Base-by-base conservation (phyloP, 2,888 invertebrate species). In the Lithophane leautieri region DNA sequence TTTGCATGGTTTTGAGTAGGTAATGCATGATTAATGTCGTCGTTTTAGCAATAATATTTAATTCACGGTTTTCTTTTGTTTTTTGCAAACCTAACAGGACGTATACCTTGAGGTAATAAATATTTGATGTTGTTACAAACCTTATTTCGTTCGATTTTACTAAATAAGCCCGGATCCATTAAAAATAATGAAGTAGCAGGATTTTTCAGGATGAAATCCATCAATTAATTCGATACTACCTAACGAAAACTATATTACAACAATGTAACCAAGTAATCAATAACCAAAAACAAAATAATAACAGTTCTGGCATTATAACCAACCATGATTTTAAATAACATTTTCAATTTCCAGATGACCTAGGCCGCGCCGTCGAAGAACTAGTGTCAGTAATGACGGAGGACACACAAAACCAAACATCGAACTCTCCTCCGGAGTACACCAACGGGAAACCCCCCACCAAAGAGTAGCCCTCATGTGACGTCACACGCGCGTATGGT, bases 311-410 rank as follows among this genome's bases (percentile, higher is more conserved):
- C 9, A 14, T 34, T 9, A 28, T 19, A 1, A 42, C 42, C 28
- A 16, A 63, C 7, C 1, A 16, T 44, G 0, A 22, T 42, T 28
- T 11, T 69, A 66, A 83, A 60, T 11, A 9, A 44, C 4, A 50
- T 61, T 74, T 73, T 78, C 78, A 79, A 61, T 87, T 96, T 95
- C 67, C 97, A 98, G 98, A 98, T 93, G 98, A 99, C 95, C 97
- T 99, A 86, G 98, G 98, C 76, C 97, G 98, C 94, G 99, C 98
- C 78, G 98, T 99, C 87, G 98, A 98, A 91, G 98, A 98, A 91
- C 97, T 99, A 90, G 99, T 99, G 84, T 98, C 98, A 65, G 98
- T 98, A 71, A 99, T 99, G 97, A 98, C 98, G 91, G 98, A 99
- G 91, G 97, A 97, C 47, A 90, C 91, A 76, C 93, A 89, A 68